A percentile compares a stretch with the other conserved stretches of the same genome.
Evolutionary conservation across 2,888 invertebrate species (phyloP).

Genomic region (Noctua janthina): DNA sequence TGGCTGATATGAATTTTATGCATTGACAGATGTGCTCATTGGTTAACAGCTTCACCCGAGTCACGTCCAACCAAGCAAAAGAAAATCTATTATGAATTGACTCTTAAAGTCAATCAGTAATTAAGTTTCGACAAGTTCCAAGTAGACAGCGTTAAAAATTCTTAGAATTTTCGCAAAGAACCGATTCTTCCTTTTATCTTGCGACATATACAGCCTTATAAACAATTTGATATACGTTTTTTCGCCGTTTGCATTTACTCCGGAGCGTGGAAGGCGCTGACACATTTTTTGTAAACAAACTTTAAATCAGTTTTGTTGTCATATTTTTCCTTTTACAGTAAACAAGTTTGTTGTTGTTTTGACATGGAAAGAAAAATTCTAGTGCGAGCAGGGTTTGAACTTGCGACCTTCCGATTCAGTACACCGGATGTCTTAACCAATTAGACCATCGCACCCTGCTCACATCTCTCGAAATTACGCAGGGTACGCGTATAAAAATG

Average conservation of each 20-base stretch:
- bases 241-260: conserved; percentile 18
- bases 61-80: not conserved
- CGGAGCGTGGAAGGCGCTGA: conserved; percentile 1
- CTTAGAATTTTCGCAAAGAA: not conserved
- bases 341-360: not conserved
- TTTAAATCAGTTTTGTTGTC: conserved; percentile 4
- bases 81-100: not conserved
- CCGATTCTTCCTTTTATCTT: not conserved
- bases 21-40: not conserved
- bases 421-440: too few species aligned
- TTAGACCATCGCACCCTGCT: too few species aligned
- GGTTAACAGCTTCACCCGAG: not conserved
- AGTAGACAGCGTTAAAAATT: not conserved
- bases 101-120: not conserved
- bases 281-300: conserved; percentile 31
- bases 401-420: too few species aligned
- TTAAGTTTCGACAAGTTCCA: not conserved
- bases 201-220: conserved; percentile 11
- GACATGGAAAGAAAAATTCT: too few species aligned
- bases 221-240: conserved; percentile 26
- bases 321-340: not conserved
- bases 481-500: too few species aligned
- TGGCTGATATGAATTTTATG: not conserved
- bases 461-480: too few species aligned
- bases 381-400: too few species aligned